Evolutionary conservation across 2,797 vertebrate genomes (phyloP).

Genomic region (Phoebastria nigripes): DNA sequence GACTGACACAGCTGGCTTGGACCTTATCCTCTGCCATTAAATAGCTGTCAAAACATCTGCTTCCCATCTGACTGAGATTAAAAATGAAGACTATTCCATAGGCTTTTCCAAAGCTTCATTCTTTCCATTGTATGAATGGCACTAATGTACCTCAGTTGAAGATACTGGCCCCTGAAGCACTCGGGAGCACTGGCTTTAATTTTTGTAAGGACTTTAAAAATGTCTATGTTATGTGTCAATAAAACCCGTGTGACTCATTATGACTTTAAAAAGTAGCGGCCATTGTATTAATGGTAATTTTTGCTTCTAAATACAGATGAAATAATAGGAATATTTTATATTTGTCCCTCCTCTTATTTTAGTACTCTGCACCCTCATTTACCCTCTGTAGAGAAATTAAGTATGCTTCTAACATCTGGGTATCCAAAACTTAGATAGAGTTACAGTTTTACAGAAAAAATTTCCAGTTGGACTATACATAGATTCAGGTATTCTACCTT

Average conservation of each 20-base stretch:
- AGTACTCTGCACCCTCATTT: neutral
- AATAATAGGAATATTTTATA: neutral
- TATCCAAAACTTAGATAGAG: neutral
- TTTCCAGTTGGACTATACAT: neutral
- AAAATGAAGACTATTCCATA: neutral
- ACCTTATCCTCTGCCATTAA: neutral
- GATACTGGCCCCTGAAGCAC: neutral
- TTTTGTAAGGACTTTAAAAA: neutral
- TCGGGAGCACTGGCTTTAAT: neutral
- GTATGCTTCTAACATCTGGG: neutral
- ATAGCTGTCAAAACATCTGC: neutral
- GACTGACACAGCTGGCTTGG: neutral
- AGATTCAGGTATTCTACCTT: neutral
- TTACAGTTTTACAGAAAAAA: neutral
- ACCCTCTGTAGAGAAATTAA: neutral
- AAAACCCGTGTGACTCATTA: neutral
- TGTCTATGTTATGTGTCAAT: fast-evolving
- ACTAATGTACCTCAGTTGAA: neutral
- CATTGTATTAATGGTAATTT: neutral
- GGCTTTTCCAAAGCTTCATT: neutral
- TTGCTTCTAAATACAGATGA: neutral
- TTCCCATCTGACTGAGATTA: neutral
- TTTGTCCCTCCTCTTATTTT: neutral
- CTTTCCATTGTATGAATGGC: neutral
- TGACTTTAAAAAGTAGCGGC: neutral